Evolutionary conservation across 2,888 invertebrate species (phyloP).

Genomic region (Pollenia labialis): DNA sequence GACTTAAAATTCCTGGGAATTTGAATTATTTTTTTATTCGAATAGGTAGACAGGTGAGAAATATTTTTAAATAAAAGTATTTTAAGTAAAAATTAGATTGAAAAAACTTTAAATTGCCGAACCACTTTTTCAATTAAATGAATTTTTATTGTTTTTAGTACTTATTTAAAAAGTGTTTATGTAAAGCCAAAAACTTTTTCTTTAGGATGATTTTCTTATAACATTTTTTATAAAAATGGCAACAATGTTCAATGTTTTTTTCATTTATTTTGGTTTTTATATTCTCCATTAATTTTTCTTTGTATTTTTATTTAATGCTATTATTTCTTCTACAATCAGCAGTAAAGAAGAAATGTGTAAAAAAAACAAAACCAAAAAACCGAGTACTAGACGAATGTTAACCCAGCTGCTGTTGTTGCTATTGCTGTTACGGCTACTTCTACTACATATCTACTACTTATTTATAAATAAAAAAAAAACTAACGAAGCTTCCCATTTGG

Average conservation of each 20-base stretch:
- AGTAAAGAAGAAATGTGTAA: conserved; percentile 38
- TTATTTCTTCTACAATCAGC: conserved; percentile 43
- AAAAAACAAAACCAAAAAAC: conserved; percentile 45
- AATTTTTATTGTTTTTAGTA: too few species aligned
- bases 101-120: too few species aligned
- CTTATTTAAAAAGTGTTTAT: too few species aligned
- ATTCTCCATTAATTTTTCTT: conserved; percentile 33
- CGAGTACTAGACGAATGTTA: conserved; percentile 64
- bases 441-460: conserved; percentile 23
- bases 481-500: conserved; percentile 52
- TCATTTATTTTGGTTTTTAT: conserved; percentile 38
- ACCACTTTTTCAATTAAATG: too few species aligned
- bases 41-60: too few species aligned
- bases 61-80: too few species aligned
- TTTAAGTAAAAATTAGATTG: too few species aligned
- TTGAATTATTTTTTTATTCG: too few species aligned
- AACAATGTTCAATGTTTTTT: conserved; percentile 19
- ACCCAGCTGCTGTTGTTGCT: conserved; percentile 56
- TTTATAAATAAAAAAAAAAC: conserved; percentile 26
- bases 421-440: conserved; percentile 15
- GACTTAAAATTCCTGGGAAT: too few species aligned
- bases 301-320: conserved; percentile 36
- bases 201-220: background rate
- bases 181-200: too few species aligned
- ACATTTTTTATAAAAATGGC: background rate